Base-by-base conservation (phyloP, 2,888 invertebrate genomes). In the Coelinius sp. region DNA sequence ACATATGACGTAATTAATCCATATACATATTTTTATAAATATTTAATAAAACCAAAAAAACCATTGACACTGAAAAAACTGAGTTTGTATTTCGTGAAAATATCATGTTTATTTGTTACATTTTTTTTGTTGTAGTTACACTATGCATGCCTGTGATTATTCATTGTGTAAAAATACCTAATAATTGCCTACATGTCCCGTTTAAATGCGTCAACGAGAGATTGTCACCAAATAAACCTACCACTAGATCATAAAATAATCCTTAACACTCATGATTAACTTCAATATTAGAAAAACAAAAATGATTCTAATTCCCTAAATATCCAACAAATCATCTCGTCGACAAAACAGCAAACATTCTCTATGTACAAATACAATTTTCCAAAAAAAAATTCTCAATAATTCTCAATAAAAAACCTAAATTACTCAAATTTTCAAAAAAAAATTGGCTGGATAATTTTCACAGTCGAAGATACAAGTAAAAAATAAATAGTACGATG, bases 21-120 rank as follows among this genome's bases (percentile, higher is more conserved):
- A 85, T 86, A 87, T 80, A 87, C 84, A 86, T 85, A 87, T 87
- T 86, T 87, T 87, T 86, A 86, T 86, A 86, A 84, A 84, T 86
- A 86, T 86, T 86, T 87, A 87, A 87, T 86, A 86, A 87, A 86
- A 82, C 82, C 24, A 22, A 31, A 35, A 56, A 35, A 59, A 35
- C 59, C 59, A 53, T n/a, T 49, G 20, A 49, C 46, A 49, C 7
- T 17, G 31, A 49, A 49, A 6, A n/a, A 49, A 1, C 41, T 41
- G 41, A 41, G n/a, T 41, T 41, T 41, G 8, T 52, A 41, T 59
- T 56, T 66, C 22, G 79, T 80, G 79, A 79, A 81, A 81, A 80
- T 79, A 81, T 81, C 63, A 52, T 77, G 77, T 79, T 79, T 78
- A 74, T 76, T 76, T 64, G 73, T 73, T 73, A 73, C 64, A 46